Conservation (phyloP, 2,888 invertebrate species). For the Eugnorisma glareosa region DNA sequence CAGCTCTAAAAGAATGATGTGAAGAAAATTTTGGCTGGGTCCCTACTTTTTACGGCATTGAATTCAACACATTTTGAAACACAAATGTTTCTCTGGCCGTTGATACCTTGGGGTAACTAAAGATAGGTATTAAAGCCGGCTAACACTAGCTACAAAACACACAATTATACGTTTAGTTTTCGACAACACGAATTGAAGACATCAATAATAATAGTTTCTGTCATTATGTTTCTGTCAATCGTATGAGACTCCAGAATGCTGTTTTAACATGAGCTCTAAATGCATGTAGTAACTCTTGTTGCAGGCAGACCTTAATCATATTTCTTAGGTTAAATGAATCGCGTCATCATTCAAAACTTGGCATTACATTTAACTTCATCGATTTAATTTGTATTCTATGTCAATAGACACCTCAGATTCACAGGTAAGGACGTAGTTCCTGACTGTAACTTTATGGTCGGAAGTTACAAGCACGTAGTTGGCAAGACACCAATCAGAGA, state of each 20-base stretch:
- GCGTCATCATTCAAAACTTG: constrained; percentile 15
- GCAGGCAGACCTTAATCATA: not conserved
- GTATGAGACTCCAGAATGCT: not conserved
- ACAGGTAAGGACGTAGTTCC: constrained; percentile 1
- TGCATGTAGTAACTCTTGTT: not conserved
- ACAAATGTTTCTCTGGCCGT: not conserved
- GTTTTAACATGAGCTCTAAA: not conserved
- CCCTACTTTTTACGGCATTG: not conserved
- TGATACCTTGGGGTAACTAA: not conserved
- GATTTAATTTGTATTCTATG: constrained; percentile 6
- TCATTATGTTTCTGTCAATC: not conserved
- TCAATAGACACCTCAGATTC: not conserved
- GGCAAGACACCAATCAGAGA: constrained; percentile 26
- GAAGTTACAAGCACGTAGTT: constrained; percentile 3
- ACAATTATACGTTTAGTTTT: not conserved
- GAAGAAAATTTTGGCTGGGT: not conserved
- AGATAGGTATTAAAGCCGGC: not conserved
- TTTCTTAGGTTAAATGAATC: not conserved
- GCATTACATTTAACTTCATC: not conserved
- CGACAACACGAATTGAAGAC: not conserved
- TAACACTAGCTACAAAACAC: not conserved
- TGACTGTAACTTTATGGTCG: constrained; percentile 20
- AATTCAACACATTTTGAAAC: not conserved
- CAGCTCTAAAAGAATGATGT: not conserved
- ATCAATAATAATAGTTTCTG: not conserved